Evolutionary conservation across 1,140 invertebrate genomes (phyloP), one percentile per base, ranked within the genome.

Genomic region (Drosophila sulfurigaster): DNA sequence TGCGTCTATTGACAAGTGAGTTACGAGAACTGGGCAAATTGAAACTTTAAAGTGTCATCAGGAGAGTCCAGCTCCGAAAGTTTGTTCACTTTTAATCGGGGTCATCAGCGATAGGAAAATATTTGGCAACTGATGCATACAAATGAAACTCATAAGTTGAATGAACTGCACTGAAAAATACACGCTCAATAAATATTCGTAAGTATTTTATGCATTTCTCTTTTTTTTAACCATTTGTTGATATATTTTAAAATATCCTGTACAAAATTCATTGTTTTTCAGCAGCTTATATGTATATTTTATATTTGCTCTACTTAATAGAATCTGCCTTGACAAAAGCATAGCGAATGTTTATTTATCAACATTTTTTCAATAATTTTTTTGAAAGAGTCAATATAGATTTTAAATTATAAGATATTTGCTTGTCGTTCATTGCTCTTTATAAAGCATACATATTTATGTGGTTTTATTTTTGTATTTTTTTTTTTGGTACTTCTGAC

Each of bases 21-120:
- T 73, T 77, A 46, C 67, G 75, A 25, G 20, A 57, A 41, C 32
- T 76, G 59, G 76, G 69, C 63, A 87, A 87, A 87, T 87, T 83
- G 73, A 78, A 78, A 80, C 67, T 75, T 75, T 56, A 66, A 72
- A 70, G 70, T 65, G 49, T 28, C 49, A 67, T 5, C 56, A 28
- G 43, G 6, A 32, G 30, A 32, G 30, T 8, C 8, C 49, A 41
- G 28, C 35, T 48, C 41, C 5, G 35, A 56, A 25, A 75, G 45
- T 35, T 62, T 57, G 49, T 32, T 63, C 28, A 35, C 20, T 63
- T 58, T 58, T 13, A 65, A 56, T 56, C 13, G 65, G 65, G 48
- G 43, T 1, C 56, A 73, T 35, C 48, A 13, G 7, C n/a, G 30
- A 45, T 15, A 11, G 41, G 6, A 43, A 43, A 43, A 43, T 43